Conservation (phyloP, 2,113 vertebrate genomes). For the Otis tarda region DNA sequence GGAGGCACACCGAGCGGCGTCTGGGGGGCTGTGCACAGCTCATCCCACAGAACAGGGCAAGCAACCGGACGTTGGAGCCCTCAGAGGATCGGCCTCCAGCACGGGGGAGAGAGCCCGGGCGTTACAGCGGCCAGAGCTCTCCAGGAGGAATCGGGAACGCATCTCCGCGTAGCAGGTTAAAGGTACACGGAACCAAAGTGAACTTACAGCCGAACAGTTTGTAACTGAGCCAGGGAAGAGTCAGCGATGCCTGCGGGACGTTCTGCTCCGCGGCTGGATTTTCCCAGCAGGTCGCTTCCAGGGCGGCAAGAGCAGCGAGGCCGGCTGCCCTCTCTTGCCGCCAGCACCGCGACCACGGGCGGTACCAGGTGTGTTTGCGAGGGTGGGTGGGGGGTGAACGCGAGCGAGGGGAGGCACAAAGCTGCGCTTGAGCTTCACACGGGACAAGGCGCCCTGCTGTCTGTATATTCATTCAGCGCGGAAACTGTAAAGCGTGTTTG, state of each 20-base stretch:
- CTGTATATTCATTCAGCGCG: rapidly evolving
- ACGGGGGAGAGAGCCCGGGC: background rate
- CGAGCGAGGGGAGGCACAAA: background rate
- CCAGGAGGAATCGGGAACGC: background rate
- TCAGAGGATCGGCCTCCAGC: rapidly evolving
- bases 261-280: background rate
- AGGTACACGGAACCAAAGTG: background rate
- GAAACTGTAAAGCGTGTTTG: background rate
- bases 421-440: background rate
- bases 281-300: background rate
- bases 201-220: rapidly evolving
- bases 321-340: background rate
- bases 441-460: background rate
- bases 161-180: rapidly evolving
- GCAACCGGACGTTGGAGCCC: rapidly evolving
- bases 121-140: rapidly evolving
- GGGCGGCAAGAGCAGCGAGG: background rate
- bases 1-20: rapidly evolving
- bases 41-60: rapidly evolving
- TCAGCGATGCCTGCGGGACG: rapidly evolving
- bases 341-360: background rate
- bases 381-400: background rate
- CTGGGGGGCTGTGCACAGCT: background rate
- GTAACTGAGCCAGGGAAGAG: background rate
- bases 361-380: background rate